Conservation (phyloP, 2,888 invertebrate species). For the Cryptocheilus praepositus region DNA sequence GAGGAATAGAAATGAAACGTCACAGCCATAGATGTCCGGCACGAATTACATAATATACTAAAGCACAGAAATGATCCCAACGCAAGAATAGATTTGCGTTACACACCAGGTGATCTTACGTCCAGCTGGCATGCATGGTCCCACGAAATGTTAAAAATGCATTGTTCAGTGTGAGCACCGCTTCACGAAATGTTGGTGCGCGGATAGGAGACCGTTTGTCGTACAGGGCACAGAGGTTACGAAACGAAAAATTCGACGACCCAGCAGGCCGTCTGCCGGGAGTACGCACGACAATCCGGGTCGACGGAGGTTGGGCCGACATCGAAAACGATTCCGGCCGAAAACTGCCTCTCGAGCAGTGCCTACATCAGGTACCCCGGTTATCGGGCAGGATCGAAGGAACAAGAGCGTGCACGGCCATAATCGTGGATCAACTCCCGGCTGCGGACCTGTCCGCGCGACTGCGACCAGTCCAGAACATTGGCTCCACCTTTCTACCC, state of each 20-base stretch:
- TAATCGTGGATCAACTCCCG: constrained; percentile 68
- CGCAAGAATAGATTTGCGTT: too few relatives aligned
- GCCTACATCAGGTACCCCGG: constrained; percentile 47
- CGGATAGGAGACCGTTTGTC: constrained; percentile 23
- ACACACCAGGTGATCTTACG: too few relatives aligned
- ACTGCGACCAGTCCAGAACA: constrained; percentile 49
- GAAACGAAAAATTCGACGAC: constrained; percentile 53
- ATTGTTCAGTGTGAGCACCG: not conserved
- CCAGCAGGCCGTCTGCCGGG: constrained; percentile 43
- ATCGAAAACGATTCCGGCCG: constrained; percentile 58
- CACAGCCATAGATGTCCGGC: too few relatives aligned
- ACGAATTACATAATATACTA: too few relatives aligned
- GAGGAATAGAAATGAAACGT: too few relatives aligned
- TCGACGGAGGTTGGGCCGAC: constrained; percentile 49
- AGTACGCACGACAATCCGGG: constrained; percentile 40
- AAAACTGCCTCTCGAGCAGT: constrained; percentile 50
- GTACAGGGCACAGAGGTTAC: constrained; percentile 32
- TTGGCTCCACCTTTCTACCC: constrained; percentile 44
- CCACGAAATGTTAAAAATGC: not conserved
- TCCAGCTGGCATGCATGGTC: too few relatives aligned
- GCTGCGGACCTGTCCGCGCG: constrained; percentile 52
- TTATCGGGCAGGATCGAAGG: constrained; percentile 61
- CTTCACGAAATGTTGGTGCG: too few relatives aligned
- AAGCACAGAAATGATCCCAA: too few relatives aligned
- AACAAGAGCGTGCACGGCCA: constrained; percentile 63